phyloP scores from a whole-genome alignment of 2,113 vertebrate species.

The Dromaius novaehollandiae region DNA sequence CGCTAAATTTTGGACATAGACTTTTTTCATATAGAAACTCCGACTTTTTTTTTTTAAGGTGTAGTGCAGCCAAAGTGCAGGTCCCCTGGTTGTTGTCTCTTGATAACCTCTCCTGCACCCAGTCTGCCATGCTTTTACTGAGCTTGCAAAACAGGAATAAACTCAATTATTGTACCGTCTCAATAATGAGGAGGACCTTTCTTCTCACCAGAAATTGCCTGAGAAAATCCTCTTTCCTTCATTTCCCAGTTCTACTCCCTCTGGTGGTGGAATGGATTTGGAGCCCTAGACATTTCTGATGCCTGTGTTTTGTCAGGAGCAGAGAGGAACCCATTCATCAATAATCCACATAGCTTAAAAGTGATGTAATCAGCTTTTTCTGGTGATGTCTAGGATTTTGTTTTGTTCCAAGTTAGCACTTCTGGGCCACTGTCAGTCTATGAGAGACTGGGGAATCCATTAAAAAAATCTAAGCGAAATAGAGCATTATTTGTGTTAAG shows the following conservation, averaged over 20 bases:
- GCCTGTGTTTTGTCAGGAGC: neutral
- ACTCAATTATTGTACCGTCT: neutral
- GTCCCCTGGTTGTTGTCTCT: neutral
- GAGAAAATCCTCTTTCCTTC: neutral
- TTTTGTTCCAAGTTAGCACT: neutral
- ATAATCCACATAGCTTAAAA: rapidly evolving
- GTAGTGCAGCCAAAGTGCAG: neutral
- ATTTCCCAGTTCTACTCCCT: neutral
- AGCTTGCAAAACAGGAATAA: neutral
- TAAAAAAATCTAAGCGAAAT: neutral
- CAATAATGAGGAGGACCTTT: neutral
- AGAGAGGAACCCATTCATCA: neutral
- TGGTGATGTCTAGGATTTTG: neutral
- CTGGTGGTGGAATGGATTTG: neutral
- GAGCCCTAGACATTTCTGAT: neutral
- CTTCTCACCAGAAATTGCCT: neutral
- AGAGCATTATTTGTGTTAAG: neutral
- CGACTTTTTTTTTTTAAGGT: neutral
- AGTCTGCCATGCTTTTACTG: neutral
- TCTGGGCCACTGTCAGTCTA: neutral
- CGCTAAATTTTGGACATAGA: neutral
- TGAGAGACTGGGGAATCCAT: neutral
- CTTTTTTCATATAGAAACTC: neutral
- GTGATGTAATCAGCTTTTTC: neutral
- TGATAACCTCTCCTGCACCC: neutral